Evolutionary conservation across 2,797 vertebrate genomes (phyloP).

Genomic region (Botia almorhae): DNA sequence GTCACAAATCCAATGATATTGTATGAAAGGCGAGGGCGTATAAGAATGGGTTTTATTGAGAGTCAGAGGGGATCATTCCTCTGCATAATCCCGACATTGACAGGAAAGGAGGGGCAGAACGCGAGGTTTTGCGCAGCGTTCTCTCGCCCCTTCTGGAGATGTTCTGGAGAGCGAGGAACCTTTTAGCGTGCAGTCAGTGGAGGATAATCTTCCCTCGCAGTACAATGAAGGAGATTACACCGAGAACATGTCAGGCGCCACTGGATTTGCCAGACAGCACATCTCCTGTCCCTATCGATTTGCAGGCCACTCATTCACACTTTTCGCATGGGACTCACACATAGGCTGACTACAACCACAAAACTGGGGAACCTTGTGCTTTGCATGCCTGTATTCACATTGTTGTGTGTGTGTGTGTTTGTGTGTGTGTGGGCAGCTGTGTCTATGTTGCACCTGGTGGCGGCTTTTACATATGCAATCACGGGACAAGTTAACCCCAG

Average conservation of each 20-base stretch:
- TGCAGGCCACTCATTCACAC: constrained; percentile 78
- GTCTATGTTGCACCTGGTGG: constrained; percentile 78
- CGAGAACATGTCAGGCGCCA: constrained; percentile 80
- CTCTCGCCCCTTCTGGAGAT: constrained; percentile 65
- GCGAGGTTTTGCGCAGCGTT: constrained; percentile 70
- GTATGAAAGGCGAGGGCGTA: constrained; percentile 67
- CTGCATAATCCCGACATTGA: constrained; percentile 78
- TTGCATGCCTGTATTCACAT: constrained; percentile 61
- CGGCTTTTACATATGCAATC: constrained; percentile 71
- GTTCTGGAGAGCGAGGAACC: constrained; percentile 71
- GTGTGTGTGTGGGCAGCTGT: constrained; percentile 53
- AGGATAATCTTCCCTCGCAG: constrained; percentile 81
- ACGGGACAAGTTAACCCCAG: constrained; percentile 78
- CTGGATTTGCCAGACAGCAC: constrained; percentile 80
- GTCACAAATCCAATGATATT: constrained; percentile 76
- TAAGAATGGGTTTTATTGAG: constrained; percentile 76
- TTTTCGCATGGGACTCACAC: constrained; percentile 73
- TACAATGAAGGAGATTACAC: constrained; percentile 83
- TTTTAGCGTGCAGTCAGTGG: constrained; percentile 79
- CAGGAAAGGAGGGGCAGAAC: constrained; percentile 71
- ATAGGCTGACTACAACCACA: constrained; percentile 66
- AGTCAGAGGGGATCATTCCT: constrained; percentile 72
- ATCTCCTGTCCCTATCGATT: constrained; percentile 82
- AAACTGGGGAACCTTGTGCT: constrained; percentile 64
- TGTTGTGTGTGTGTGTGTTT: constrained; percentile 18